Evolutionary conservation across 2,797 vertebrate genomes (phyloP).

Genomic region (Crypturellus tataupa): DNA sequence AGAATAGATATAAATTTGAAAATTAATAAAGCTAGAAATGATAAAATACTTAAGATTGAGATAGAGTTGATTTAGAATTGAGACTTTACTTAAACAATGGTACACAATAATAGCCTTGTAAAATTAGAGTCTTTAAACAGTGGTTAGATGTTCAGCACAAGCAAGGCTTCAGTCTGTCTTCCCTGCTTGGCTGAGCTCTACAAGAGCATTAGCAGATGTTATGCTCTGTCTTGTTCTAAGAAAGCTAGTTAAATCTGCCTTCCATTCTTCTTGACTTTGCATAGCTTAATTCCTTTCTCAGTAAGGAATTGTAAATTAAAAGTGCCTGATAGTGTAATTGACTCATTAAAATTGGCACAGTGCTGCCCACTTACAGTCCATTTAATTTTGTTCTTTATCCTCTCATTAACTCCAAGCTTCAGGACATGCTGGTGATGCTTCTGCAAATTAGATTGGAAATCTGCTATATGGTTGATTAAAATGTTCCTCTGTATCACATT

Average conservation of each 20-base stretch:
- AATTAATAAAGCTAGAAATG: not conserved
- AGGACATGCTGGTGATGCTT: not conserved
- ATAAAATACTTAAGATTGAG: not conserved
- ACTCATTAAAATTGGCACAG: not conserved
- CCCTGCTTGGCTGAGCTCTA: not conserved
- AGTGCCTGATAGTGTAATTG: not conserved
- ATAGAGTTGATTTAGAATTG: not conserved
- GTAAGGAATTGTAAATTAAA: not conserved
- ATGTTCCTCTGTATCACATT: not conserved
- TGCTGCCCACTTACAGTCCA: not conserved
- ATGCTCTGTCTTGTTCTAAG: not conserved
- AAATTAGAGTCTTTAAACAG: not conserved
- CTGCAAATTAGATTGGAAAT: slow-evolving; percentile 11
- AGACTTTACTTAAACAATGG: not conserved
- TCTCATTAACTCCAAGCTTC: not conserved
- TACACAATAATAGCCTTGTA: not conserved
- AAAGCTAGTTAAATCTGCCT: not conserved
- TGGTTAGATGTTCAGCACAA: not conserved
- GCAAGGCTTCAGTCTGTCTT: not conserved
- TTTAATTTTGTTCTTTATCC: not conserved
- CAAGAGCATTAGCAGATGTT: not conserved
- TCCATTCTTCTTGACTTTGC: not conserved
- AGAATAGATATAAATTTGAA: not conserved
- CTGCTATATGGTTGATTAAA: not conserved
- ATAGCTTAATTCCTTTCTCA: not conserved